A percentile compares a stretch with the other conserved stretches of the same genome.
Conservation (phyloP, 1,140 invertebrate species). For the Metopolophium dirhodum region DNA sequence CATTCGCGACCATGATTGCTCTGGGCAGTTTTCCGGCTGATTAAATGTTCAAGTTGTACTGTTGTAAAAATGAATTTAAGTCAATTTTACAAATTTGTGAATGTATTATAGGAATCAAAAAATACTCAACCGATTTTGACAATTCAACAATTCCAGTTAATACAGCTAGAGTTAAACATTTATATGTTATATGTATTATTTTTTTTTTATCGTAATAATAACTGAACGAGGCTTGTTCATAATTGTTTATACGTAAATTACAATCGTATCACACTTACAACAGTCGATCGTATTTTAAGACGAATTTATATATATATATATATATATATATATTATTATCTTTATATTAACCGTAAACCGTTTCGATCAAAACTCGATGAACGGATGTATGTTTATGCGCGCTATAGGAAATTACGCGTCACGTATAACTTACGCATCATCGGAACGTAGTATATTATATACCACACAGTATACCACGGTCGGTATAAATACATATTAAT, state of each 20-base stretch:
- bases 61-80: too few relatives aligned
- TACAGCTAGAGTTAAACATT: too few relatives aligned
- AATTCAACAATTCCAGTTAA: too few relatives aligned
- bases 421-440: background rate
- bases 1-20: too few relatives aligned
- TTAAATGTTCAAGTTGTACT: too few relatives aligned
- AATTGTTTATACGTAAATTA: background rate
- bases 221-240: too few relatives aligned
- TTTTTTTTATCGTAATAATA: too few relatives aligned
- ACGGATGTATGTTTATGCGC: background rate
- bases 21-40: too few relatives aligned
- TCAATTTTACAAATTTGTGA: too few relatives aligned
- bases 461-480: background rate
- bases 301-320: background rate
- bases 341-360: constrained; percentile 5
- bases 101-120: too few relatives aligned
- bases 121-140: too few relatives aligned
- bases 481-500: constrained; percentile 9
- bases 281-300: background rate
- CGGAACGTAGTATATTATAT: background rate
- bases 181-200: too few relatives aligned
- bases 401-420: background rate
- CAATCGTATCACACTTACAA: background rate
- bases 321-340: background rate
- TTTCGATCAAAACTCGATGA: background rate